Base-by-base conservation (phyloP, 1,140 invertebrate species). In the Pogonomyrmex californicus region DNA sequence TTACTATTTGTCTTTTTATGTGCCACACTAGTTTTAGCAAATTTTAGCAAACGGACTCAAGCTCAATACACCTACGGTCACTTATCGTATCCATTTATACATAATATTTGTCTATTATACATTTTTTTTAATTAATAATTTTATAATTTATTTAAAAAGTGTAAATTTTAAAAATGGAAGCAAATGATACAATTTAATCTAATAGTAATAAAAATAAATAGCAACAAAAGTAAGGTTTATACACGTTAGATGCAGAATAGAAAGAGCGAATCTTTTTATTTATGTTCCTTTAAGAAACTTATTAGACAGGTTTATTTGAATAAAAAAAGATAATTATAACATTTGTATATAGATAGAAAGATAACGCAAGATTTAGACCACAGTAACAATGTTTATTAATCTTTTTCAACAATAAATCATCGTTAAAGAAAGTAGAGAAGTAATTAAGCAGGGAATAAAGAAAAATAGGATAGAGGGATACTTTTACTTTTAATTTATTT, bases 401-500 rank as follows among this genome's bases (percentile, higher is more conserved):
- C n/a, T 23, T 23, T 23, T 23, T 23, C 23, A 23, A 66, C 44
- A 66, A 66, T 23, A 65, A 41, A 17, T 65, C 36, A 65, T n/a
- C 4, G 38, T 66, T 66, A 66, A 44, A 23, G 14, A 66, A 12
- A 44, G n/a, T 12, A 66, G n/a, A 9, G 38, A 66, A 1, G 38
- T 12, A 44, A 66, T 23, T 23, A 23, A 23, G 23, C 23, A 23
- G 23, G 23, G 23, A 23, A 38, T 23, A 44, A 66, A 2, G n/a
- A 38, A 44, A 66, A 12, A 7, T 66, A 44, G 17, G 12, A 23
- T 5, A 23, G n/a, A 9, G 1, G 36, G 1, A 23, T 41, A 2
- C 36, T 23, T 65, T 65, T 66, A 44, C 5, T 66, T 65, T 65
- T n/a, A 65, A 65, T n/a, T 44, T 66, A 66, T 23, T 66, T 23